These are phyloP conservation scores for Labia minor DNA, from an alignment of 2,888 invertebrate species.

Conservation along the genomic window DNA sequence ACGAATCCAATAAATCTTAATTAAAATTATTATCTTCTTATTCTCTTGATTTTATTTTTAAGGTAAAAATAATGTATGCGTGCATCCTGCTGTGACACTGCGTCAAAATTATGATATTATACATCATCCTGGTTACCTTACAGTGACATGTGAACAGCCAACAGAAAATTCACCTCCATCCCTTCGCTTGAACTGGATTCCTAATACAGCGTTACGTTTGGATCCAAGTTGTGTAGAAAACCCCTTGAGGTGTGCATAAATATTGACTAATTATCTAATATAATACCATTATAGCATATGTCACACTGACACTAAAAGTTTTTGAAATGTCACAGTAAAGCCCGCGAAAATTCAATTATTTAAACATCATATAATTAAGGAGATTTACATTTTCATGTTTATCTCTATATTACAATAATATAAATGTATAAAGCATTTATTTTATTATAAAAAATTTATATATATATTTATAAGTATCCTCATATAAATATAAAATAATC, in stretches of 20 bases:
- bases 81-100: conserved; percentile 80
- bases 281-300: too few relatives aligned
- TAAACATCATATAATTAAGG: too few relatives aligned
- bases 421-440: too few relatives aligned
- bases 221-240: conserved; percentile 67
- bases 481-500: too few relatives aligned
- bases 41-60: conserved; percentile 16
- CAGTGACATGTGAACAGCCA: conserved; percentile 69
- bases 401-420: too few relatives aligned
- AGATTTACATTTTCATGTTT: too few relatives aligned
- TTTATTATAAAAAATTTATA: too few relatives aligned
- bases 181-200: conserved; percentile 87
- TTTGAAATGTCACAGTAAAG: too few relatives aligned
- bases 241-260: conserved; percentile 33
- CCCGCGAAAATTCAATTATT: too few relatives aligned
- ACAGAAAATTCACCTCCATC: conserved; percentile 68
- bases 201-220: conserved; percentile 76
- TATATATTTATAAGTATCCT: too few relatives aligned
- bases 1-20: neutral
- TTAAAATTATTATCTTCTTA: neutral
- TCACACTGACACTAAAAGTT: too few relatives aligned
- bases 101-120: conserved; percentile 72
- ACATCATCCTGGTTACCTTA: conserved; percentile 87
- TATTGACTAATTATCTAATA: too few relatives aligned
- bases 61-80: conserved; percentile 89